A percentile compares a stretch with the other conserved stretches of the same genome.
Conservation (phyloP, 2,113 vertebrate genomes). For the Amazona vittata region DNA sequence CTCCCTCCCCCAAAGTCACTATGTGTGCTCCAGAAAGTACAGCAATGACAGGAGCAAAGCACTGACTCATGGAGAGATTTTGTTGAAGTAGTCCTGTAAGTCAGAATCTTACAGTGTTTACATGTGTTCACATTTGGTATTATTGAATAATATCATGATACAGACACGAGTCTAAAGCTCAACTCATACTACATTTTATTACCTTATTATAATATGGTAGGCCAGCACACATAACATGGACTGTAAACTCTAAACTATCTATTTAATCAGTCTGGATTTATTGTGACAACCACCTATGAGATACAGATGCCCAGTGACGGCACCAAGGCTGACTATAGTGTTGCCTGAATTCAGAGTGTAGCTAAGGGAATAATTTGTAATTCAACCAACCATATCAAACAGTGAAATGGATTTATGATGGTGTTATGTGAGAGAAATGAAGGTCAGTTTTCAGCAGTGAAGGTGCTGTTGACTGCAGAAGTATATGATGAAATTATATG, state of each 20-base stretch:
- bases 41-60: neutral
- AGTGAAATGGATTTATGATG: slow-evolving; percentile 66
- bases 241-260: slow-evolving; percentile 49
- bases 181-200: neutral
- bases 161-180: neutral
- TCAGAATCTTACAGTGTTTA: neutral
- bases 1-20: neutral
- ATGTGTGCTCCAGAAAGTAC: neutral
- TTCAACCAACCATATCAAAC: slow-evolving; percentile 63
- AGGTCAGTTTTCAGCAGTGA: slow-evolving; percentile 63
- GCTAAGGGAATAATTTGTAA: slow-evolving; percentile 61
- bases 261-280: slow-evolving; percentile 50
- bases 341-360: slow-evolving; percentile 48
- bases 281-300: neutral
- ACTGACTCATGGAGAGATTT: neutral
- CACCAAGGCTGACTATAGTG: neutral
- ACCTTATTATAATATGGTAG: neutral
- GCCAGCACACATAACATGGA: slow-evolving; percentile 4
- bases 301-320: neutral
- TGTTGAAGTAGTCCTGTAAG: neutral
- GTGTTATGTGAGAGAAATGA: slow-evolving; percentile 46
- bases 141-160: neutral
- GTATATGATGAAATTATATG: slow-evolving; percentile 52
- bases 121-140: neutral
- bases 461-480: slow-evolving; percentile 48